Conservation (phyloP, 2,113 vertebrate genomes). For the Balaeniceps rex region DNA sequence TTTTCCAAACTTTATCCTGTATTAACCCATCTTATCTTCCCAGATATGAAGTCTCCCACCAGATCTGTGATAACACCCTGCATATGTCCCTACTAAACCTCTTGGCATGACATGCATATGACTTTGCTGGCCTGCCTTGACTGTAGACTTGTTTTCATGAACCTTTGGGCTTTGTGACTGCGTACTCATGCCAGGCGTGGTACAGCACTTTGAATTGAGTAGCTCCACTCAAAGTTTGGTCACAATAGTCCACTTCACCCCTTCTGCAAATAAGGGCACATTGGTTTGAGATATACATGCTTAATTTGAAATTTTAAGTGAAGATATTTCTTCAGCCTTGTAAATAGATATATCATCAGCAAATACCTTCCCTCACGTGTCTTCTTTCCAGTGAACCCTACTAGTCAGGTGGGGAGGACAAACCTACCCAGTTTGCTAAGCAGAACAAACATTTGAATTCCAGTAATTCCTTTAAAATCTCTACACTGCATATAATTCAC, state of each 20-base stretch:
- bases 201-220: background rate
- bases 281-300: background rate
- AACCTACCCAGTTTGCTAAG: background rate
- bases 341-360: background rate
- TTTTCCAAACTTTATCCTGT: background rate
- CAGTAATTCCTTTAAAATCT: background rate
- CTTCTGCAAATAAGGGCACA: background rate
- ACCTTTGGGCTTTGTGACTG: background rate
- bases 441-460: background rate
- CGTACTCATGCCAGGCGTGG: background rate
- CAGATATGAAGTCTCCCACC: background rate
- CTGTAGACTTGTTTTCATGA: background rate
- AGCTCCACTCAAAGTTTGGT: background rate
- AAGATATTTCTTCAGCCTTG: background rate
- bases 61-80: background rate
- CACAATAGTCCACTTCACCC: background rate
- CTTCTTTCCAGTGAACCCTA: background rate
- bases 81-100: background rate
- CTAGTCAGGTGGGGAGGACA: background rate
- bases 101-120: background rate
- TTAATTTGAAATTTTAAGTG: background rate
- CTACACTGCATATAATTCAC: background rate
- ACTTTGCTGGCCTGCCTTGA: background rate
- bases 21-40: background rate
- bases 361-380: background rate